Percentiles rank a stretch among this genome's conserved stretches.
These are phyloP conservation scores for Grallaria varia DNA, from an alignment of 2,113 vertebrate species.

Conservation along the genomic window DNA sequence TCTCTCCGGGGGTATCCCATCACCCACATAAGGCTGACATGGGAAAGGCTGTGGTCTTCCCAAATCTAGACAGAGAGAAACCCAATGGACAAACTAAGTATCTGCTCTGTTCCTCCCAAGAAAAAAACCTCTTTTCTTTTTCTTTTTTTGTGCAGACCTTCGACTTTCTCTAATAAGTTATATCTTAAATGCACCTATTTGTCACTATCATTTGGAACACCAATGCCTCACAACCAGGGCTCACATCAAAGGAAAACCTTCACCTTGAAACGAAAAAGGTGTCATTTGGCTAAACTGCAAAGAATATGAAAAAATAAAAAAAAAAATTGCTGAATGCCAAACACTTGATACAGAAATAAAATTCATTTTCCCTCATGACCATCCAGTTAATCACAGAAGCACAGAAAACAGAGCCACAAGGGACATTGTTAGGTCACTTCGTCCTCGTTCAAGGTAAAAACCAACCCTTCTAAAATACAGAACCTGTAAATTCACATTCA, in stretches of 20 bases:
- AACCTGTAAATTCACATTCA: background rate
- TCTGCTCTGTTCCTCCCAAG: background rate
- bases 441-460: background rate
- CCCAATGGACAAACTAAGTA: background rate
- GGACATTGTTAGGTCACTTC: background rate
- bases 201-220: background rate
- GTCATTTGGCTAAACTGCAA: background rate
- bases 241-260: background rate
- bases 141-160: background rate
- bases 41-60: background rate
- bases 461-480: background rate
- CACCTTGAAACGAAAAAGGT: background rate
- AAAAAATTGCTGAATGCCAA: background rate
- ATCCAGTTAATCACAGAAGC: background rate
- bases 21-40: background rate
- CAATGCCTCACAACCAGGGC: accelerated
- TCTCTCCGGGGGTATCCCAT: background rate
- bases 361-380: accelerated
- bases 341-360: background rate
- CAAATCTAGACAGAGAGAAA: background rate
- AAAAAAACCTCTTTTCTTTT: background rate
- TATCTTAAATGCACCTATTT: background rate
- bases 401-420: background rate
- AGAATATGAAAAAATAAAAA: background rate
- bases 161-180: background rate